These are phyloP conservation scores for Drosophila santomea DNA, from an alignment of 1,140 invertebrate species.

Conservation along the genomic window DNA sequence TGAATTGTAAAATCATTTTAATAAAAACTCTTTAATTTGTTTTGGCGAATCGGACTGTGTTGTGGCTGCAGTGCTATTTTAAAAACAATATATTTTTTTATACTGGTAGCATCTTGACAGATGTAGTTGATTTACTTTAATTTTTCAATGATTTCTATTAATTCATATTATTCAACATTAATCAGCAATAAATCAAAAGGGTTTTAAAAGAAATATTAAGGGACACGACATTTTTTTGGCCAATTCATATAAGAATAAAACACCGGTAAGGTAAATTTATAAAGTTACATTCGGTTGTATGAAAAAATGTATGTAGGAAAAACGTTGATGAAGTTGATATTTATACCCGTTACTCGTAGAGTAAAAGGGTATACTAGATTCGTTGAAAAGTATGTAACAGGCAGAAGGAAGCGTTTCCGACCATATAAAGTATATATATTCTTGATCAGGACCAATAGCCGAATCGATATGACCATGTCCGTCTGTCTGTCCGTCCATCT, in stretches of 20 bases:
- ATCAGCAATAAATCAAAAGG: constrained; percentile 69
- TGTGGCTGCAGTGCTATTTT: constrained; percentile 33
- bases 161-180: constrained; percentile 35
- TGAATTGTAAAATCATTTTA: neutral
- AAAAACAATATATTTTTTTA: constrained; percentile 10
- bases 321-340: too few species aligned
- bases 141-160: constrained; percentile 32
- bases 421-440: too few species aligned
- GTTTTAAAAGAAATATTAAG: constrained; percentile 56
- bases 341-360: too few species aligned
- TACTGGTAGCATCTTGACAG: constrained; percentile 26
- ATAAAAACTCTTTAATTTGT: constrained; percentile 54
- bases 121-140: constrained; percentile 32
- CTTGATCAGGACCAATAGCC: too few species aligned
- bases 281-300: too few species aligned
- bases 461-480: too few species aligned
- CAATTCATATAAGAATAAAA: neutral
- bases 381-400: too few species aligned
- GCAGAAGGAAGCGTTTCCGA: too few species aligned
- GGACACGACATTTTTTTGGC: neutral
- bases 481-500: too few species aligned
- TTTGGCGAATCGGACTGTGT: constrained; percentile 41
- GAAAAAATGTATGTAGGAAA: too few species aligned
- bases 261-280: too few species aligned
- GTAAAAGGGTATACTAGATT: too few species aligned